Evolutionary conservation across 2,113 vertebrate species (phyloP), one percentile per base, ranked within the genome.

Genomic region (Scartelaos histophorus): DNA sequence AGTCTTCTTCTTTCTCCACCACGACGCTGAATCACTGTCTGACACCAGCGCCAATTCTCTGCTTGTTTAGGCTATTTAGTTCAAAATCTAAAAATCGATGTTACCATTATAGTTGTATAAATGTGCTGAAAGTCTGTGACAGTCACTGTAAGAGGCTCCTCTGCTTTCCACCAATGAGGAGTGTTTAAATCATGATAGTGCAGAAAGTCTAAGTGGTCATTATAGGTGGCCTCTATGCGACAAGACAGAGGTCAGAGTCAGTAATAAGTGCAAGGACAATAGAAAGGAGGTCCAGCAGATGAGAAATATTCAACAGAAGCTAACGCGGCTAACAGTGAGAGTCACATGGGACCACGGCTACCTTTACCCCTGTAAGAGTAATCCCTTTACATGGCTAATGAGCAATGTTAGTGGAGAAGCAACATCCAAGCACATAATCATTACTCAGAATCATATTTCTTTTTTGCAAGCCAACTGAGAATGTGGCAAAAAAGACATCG

Each of bases 1-100:
- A 65, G 66, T 75, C 69, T 74, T 74, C 73, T 49, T 58, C 51
- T 45, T 62, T 54, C 60, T 34, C 46, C 78, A 57, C 57, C 73
- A 67, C 75, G 79, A 71, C 69, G 74, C 45, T 77, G 58, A 38
- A 69, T 65, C 29, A 2, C n/a, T 58, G 64, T 38, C 29, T 56
- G 21, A 45, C 47, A 45, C 66, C 21, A 69, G 13, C 51, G 47
- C 66, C 46, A 54, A 13, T 43, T 69, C 73, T 47, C 24, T 0
- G 1, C 43, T 61, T 78, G 65, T 66, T 70, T 4, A 45, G 66
- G 47, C 25, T 51, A 25, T 60, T 49, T 70, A 49, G 5, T 16
- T 66, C 16, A 43, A 34, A 76, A 38, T 61, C 3, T 25, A 47
- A 73, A 69, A 67, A 67, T 70, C 62, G 74, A 35, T 13, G 11